phyloP scores from a whole-genome alignment of 1,140 invertebrate genomes.

The Daktulosphaira vitifoliae region DNA sequence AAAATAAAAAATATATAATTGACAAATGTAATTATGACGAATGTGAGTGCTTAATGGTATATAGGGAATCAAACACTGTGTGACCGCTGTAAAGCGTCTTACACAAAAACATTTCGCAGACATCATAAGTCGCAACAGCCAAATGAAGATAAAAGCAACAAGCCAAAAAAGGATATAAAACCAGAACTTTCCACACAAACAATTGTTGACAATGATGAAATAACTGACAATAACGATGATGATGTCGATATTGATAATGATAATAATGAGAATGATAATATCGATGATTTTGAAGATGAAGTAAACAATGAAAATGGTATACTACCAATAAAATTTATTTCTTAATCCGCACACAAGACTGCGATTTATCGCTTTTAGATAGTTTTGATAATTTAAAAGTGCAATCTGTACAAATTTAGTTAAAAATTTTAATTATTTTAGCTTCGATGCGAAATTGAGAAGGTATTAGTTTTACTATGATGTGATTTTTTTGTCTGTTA shows the following conservation, averaged over 20 bases:
- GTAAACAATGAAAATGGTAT: slow-evolving; percentile 15
- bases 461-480: no score
- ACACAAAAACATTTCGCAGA: slow-evolving; percentile 20
- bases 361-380: slow-evolving; percentile 10
- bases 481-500: no score
- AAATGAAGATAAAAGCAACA: background rate
- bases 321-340: background rate
- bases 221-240: background rate
- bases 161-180: slow-evolving; percentile 7
- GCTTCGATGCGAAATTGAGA: no score
- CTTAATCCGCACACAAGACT: slow-evolving; percentile 10
- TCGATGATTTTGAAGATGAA: background rate
- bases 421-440: no score
- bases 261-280: background rate
- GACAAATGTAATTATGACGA: slow-evolving; percentile 6
- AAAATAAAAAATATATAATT: background rate
- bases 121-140: slow-evolving; percentile 20
- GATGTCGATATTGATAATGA: background rate
- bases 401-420: slow-evolving; percentile 26
- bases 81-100: slow-evolving; percentile 29
- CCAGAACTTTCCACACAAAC: background rate
- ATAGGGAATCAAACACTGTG: slow-evolving; percentile 28
- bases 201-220: background rate
- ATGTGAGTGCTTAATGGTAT: slow-evolving; percentile 19
- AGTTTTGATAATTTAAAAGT: background rate